Base-by-base conservation (phyloP, 2,113 vertebrate species). In the Erythrolamprus reginae region DNA sequence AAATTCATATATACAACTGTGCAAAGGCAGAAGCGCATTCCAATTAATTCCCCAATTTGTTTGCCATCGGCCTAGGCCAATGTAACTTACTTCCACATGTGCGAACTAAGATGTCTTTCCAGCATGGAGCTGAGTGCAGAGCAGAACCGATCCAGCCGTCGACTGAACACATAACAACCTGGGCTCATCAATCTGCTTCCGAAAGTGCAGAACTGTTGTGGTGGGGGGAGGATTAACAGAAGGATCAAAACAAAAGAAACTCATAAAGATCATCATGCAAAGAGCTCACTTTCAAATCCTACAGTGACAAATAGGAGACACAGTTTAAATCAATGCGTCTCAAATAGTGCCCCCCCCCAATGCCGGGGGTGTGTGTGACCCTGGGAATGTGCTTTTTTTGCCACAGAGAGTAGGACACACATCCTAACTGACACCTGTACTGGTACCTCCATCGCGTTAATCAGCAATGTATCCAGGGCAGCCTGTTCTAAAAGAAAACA, bases 111-210 rank as follows among this genome's bases (percentile, higher is more conserved):
- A 95, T 99, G 98, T 92, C 97, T 96, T 94, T 99, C 98, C 95
- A 99, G 95, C 98, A 99, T 99, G 96, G 97, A 98, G 95, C 97
- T 98, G 89, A 99, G 97, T 26, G 98, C 98, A 0, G 98, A 98
- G 95, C 98, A 98, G 96, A 99, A 97, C 89, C 98, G 98, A 94
- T 98, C 98, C 51, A 98, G 97, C 93, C 98, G 96, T 47, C 98
- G 97, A 97, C 98, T 98, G 91, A 99, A 99, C 21, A 98, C 98
- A 45, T 98, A 99, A 90, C 98, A 97, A 88, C 98, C 98, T 0
- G 98, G 98, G 92, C 98, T 98, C 53, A 98, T 94, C 33, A 97
- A 93, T 91, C 97, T 98, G 95, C 98, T 98, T 89, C 98, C 98
- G 24, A 99, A 99, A 42, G 98, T 98, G 95, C 98, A 99, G 87